Evolutionary conservation across 1,140 invertebrate species (phyloP), one percentile per base, ranked within the genome.

Genomic region (Ceratina australensis): DNA sequence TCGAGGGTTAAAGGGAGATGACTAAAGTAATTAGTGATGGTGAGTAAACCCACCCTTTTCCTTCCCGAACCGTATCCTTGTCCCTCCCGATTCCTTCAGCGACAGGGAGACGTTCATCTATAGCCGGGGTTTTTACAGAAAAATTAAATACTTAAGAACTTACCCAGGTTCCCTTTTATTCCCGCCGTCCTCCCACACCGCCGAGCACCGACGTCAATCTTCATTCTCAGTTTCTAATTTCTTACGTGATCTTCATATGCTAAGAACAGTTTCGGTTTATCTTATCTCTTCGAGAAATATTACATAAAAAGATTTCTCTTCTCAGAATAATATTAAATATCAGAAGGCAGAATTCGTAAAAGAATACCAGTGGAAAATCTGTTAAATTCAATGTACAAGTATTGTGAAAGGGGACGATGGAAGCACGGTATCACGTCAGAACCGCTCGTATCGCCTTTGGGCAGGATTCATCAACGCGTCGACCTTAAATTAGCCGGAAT

Each of bases 11-110:
- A 80, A 83, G 84, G 80, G 84, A 80, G 80, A 84, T 86, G 82
- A 83, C 83, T 86, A 84, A 87, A 86, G 87, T 90, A 90, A 90
- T 89, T 89, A 90, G 88, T 87, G 82, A 84, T 84, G 88, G 87
- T 83, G 81, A 83, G 82, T 80, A 84, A 86, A 76, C 61, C 74
- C 76, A 74, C 73, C 76, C 78, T 65, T 72, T 47, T 61, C 66
- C 65, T 33, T 42, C 33, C 33, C 33, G 33, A 42, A 49, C 52
- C 71, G 24, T 78, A 73, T 42, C 26, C 47, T 3, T 26, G 52
- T 77, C 71, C 67, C 50, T 61, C 54, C 24, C 28, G 74, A 69
- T 77, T 71, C 57, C 28, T 83, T 83, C 75, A 79, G 83, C 80
- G 76, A 82, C 68, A 72, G 65, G 57, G 69, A 73, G 67, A 82